These are phyloP conservation scores for Drosophila austrosaltans DNA, from an alignment of 2,888 invertebrate genomes.

Conservation along the genomic window DNA sequence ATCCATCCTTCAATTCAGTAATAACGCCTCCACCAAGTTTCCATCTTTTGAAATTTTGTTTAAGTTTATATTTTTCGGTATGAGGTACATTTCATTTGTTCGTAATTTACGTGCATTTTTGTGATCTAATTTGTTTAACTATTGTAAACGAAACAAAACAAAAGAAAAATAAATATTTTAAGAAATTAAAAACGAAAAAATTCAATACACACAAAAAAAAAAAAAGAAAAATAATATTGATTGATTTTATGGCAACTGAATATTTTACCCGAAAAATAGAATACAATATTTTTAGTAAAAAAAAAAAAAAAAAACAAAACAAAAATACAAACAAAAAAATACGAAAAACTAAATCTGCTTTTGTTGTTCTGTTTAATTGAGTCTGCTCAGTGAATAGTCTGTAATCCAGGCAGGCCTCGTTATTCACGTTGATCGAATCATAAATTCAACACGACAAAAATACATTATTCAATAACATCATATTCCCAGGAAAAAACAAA, in stretches of 20 bases:
- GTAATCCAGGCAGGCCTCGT: conserved; percentile 17
- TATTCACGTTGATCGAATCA: conserved; percentile 9
- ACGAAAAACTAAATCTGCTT: background rate
- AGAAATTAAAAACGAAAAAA: conserved; percentile 51
- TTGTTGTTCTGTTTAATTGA: conserved; percentile 5
- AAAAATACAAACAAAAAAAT: conserved; percentile 13
- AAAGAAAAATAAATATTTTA: conserved; percentile 50
- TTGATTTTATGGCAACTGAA: conserved; percentile 68
- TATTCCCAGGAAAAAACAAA: conserved; percentile 41
- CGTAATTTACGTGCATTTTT: conserved; percentile 81
- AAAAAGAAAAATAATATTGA: conserved; percentile 54
- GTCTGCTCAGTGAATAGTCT: background rate
- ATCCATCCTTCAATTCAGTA: conserved; percentile 24
- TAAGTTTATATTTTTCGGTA: conserved; percentile 45
- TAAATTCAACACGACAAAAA: conserved; percentile 7
- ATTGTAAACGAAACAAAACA: conserved; percentile 68
- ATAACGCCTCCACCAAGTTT: conserved; percentile 34
- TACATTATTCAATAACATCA: conserved; percentile 42
- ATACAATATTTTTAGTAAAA: conserved; percentile 58
- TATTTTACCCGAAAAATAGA: conserved; percentile 52
- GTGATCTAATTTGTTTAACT: conserved; percentile 81
- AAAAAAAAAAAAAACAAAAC: conserved; percentile 18
- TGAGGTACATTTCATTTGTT: conserved; percentile 66
- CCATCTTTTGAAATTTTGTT: conserved; percentile 37
- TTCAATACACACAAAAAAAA: conserved; percentile 53